These are phyloP conservation scores for Drosophila burlai DNA, from an alignment of 1,140 invertebrate species.

Conservation along the genomic window DNA sequence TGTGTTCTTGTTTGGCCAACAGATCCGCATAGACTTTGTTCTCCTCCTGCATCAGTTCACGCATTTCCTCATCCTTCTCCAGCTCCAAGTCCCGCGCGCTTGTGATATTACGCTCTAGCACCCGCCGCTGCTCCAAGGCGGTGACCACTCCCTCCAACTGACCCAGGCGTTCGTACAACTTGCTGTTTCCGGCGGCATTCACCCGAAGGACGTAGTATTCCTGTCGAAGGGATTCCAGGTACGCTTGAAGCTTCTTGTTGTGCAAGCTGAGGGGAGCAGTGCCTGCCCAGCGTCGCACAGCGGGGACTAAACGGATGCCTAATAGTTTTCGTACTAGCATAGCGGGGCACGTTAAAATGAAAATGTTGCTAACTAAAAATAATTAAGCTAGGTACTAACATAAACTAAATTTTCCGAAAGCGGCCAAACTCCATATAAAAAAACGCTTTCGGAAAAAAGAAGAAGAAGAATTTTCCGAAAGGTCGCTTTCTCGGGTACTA, in stretches of 20 bases:
- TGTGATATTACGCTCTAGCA: slow-evolving; percentile 68
- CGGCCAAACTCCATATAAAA: too few species aligned
- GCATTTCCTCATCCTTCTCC: slow-evolving; percentile 87
- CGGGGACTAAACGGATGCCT: slow-evolving; percentile 4
- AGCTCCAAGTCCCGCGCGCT: slow-evolving; percentile 85
- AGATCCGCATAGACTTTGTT: slow-evolving; percentile 85
- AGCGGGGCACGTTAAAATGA: slow-evolving; percentile 9
- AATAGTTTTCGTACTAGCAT: slow-evolving; percentile 58
- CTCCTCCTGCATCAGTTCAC: slow-evolving; percentile 87
- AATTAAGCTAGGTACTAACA: too few species aligned
- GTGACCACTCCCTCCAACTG: slow-evolving; percentile 72
- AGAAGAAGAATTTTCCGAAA: too few species aligned
- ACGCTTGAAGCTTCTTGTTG: slow-evolving; percentile 70
- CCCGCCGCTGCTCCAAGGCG: slow-evolving; percentile 64
- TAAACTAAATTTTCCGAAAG: too few species aligned
- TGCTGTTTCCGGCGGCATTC: slow-evolving; percentile 57
- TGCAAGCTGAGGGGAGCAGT: slow-evolving; percentile 55
- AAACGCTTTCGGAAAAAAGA: too few species aligned
- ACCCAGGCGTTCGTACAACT: slow-evolving; percentile 49
- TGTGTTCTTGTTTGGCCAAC: slow-evolving; percentile 85
- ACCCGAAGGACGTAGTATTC: slow-evolving; percentile 75
- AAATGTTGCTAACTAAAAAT: slow-evolving; percentile 19
- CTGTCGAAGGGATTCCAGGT: slow-evolving; percentile 70
- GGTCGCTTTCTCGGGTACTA: too few species aligned
- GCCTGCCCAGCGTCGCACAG: slow-evolving; percentile 51